Evolutionary conservation across 53 echinoderm and acorn worm species (phyloP).

Genomic region (Mesocentrotus franciscanus): DNA sequence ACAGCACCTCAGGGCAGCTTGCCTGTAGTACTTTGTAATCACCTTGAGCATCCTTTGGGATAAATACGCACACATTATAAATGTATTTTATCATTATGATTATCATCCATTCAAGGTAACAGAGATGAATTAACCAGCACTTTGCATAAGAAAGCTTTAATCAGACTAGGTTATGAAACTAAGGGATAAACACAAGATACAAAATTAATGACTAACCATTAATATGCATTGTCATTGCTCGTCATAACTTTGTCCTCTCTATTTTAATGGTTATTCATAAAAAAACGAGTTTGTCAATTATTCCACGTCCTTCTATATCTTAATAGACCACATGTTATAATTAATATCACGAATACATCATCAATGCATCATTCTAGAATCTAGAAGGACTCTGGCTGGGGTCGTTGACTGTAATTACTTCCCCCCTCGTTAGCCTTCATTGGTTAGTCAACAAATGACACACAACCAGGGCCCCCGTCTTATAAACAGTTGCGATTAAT

Average conservation of each 20-base stretch:
- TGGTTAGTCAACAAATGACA: neutral
- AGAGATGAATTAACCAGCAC: neutral
- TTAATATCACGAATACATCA: neutral
- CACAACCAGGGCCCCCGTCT: neutral
- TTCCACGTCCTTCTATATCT: neutral
- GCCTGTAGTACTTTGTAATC: too few relatives aligned
- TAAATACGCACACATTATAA: too few relatives aligned
- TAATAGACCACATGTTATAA: neutral
- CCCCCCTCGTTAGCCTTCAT: neutral
- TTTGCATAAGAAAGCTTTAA: neutral
- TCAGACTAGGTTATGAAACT: neutral
- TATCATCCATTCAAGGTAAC: neutral
- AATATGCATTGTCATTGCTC: neutral
- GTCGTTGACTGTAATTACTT: neutral
- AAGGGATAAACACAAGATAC: neutral
- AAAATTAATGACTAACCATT: too few relatives aligned
- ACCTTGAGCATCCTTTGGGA: too few relatives aligned
- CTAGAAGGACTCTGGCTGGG: neutral
- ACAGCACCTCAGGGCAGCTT: too few relatives aligned
- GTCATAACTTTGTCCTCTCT: neutral
- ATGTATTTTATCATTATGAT: too few relatives aligned
- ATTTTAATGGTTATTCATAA: neutral
- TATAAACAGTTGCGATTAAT: too few relatives aligned
- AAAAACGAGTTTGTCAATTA: neutral
- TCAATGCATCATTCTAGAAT: neutral